Percentiles rank a stretch among this genome's conserved stretches.
phyloP scores from a whole-genome alignment of 2,888 invertebrate species.

The Microctonus aethiopoides region DNA sequence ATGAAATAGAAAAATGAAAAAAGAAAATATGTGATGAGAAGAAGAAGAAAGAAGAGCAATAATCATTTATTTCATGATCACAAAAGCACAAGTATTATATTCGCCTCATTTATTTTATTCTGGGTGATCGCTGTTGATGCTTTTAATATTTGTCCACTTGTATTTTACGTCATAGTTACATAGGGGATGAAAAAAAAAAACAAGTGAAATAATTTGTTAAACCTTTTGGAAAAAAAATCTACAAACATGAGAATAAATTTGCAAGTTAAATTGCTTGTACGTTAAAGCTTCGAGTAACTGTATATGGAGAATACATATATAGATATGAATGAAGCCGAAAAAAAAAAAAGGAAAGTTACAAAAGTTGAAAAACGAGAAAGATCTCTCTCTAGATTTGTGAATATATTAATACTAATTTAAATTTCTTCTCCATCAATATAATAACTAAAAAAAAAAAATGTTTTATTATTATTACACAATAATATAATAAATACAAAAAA shows the following conservation, averaged over 20 bases:
- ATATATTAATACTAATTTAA: neutral
- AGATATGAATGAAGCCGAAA: conserved; percentile 5
- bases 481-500: neutral
- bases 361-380: conserved; percentile 34
- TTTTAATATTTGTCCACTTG: conserved; percentile 22
- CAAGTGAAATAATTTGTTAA: conserved; percentile 49
- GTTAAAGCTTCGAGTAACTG: conserved; percentile 25
- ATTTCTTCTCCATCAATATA: conserved; percentile 8
- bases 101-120: neutral
- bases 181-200: neutral
- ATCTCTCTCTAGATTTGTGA: neutral
- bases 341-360: conserved; percentile 37
- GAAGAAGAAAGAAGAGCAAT: too few relatives aligned
- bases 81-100: neutral
- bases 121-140: neutral
- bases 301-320: neutral
- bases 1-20: too few relatives aligned
- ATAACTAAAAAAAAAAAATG: neutral
- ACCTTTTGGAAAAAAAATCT: conserved; percentile 39
- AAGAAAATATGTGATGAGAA: neutral
- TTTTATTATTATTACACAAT: neutral
- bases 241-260: conserved; percentile 46
- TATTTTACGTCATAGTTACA: conserved; percentile 25
- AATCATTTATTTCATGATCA: too few relatives aligned
- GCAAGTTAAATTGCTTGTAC: conserved; percentile 52